Percentiles rank a stretch among this genome's conserved stretches.
These are phyloP conservation scores for Acronicta alni DNA, from an alignment of 2,888 invertebrate genomes.

Conservation along the genomic window DNA sequence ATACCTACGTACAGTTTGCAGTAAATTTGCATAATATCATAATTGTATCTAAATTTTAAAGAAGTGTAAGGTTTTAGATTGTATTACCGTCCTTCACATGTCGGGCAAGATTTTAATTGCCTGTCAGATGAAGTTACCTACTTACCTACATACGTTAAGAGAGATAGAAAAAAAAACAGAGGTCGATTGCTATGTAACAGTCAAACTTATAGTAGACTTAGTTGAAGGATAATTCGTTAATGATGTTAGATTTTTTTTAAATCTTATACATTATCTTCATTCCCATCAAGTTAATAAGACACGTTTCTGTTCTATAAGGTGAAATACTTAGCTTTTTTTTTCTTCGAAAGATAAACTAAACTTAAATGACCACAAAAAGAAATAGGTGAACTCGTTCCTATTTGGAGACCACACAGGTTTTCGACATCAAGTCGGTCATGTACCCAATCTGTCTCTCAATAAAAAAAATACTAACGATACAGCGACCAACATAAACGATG, in stretches of 20 bases:
- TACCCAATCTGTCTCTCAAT: background rate
- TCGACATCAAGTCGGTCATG: background rate
- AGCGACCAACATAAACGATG: slow-evolving; percentile 2
- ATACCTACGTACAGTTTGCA: slow-evolving; percentile 4
- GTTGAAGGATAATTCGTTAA: no score
- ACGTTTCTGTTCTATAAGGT: background rate
- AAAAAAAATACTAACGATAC: background rate
- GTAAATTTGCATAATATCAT: slow-evolving; percentile 32
- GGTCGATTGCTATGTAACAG: slow-evolving; percentile 28
- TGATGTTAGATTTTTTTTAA: no score
- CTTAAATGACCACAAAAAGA: background rate
- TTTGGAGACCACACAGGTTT: background rate
- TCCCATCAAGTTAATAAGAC: background rate
- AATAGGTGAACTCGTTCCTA: background rate
- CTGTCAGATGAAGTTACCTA: slow-evolving; percentile 50
- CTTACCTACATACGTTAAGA: slow-evolving; percentile 50
- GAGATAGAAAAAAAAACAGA: slow-evolving; percentile 20
- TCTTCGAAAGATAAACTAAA: background rate
- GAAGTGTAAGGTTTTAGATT: slow-evolving; percentile 9
- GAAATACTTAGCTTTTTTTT: background rate
- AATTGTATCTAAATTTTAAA: slow-evolving; percentile 20
- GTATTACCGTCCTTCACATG: slow-evolving; percentile 52
- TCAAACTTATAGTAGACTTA: slow-evolving; percentile 1
- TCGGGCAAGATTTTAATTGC: slow-evolving; percentile 52
- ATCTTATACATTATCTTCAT: no score